phyloP scores from a whole-genome alignment of 2,797 vertebrate species.

The Dendrocincla tyrannina region DNA sequence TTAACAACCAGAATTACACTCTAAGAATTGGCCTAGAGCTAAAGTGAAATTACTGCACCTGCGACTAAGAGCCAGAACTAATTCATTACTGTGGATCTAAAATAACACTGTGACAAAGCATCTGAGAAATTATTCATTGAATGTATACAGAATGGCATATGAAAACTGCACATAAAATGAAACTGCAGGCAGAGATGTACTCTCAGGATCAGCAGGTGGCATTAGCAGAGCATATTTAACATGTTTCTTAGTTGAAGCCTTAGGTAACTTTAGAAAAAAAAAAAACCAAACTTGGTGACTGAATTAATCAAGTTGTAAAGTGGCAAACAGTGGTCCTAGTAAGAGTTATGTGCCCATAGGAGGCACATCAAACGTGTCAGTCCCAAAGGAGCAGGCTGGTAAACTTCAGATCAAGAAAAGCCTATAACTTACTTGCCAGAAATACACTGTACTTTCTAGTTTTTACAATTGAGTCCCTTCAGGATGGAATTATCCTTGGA shows the following conservation, averaged over 20 bases:
- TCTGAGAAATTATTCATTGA: neutral
- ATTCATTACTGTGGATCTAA: neutral
- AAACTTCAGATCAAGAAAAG: slow-evolving; percentile 17
- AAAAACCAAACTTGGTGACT: neutral
- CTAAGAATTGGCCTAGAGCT: neutral
- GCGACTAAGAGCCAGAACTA: neutral
- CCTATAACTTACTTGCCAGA: neutral
- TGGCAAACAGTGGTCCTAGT: neutral
- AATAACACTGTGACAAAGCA: neutral
- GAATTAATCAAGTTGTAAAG: slow-evolving; percentile 47
- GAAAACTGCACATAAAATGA: neutral
- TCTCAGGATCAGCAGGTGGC: slow-evolving; percentile 55
- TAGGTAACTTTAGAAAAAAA: neutral
- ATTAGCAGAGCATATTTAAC: slow-evolving; percentile 29
- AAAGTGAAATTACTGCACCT: neutral
- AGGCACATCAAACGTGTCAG: neutral
- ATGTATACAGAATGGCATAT: neutral
- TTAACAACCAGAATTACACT: neutral
- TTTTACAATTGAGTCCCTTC: neutral
- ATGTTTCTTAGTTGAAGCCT: neutral
- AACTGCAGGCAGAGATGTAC: neutral
- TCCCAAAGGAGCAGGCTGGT: neutral
- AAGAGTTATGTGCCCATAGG: neutral
- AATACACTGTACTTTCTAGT: neutral
- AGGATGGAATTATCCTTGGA: neutral